Percentiles rank a stretch among this genome's conserved stretches.
phyloP scores from a whole-genome alignment of 2,113 vertebrate species.

The Isurus oxyrinchus region DNA sequence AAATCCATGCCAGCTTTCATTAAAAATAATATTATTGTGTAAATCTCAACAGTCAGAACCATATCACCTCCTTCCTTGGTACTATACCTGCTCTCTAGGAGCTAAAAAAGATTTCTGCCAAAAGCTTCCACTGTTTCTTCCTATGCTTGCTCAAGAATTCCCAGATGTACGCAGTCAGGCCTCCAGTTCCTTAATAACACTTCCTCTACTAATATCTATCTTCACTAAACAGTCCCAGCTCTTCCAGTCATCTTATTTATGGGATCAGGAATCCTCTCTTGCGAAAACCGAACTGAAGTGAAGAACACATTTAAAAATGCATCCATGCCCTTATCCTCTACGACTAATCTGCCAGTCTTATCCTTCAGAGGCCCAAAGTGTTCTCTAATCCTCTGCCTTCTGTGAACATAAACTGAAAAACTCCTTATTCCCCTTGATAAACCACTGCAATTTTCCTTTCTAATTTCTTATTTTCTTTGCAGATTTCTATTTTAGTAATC shows the following conservation, averaged over 20 bases:
- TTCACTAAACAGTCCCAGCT: slow-evolving; percentile 35
- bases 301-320: slow-evolving; percentile 38
- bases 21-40: slow-evolving; percentile 17
- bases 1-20: slow-evolving; percentile 25
- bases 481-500: slow-evolving; percentile 30
- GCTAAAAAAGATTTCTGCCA: slow-evolving; percentile 27
- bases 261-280: slow-evolving; percentile 37
- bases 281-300: slow-evolving; percentile 36
- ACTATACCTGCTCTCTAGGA: neutral
- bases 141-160: slow-evolving; percentile 31
- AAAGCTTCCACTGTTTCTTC: slow-evolving; percentile 12
- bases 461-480: slow-evolving; percentile 35
- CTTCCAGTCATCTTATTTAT: slow-evolving; percentile 35
- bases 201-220: slow-evolving; percentile 34
- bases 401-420: slow-evolving; percentile 35
- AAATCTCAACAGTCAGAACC: slow-evolving; percentile 23
- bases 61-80: slow-evolving; percentile 31
- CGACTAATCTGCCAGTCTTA: slow-evolving; percentile 36
- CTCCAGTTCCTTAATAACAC: slow-evolving; percentile 35
- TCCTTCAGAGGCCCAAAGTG: slow-evolving; percentile 31
- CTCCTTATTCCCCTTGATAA: slow-evolving; percentile 35
- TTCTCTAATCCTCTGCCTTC: slow-evolving; percentile 35
- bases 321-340: slow-evolving; percentile 36
- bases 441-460: slow-evolving; percentile 34
- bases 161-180: slow-evolving; percentile 35